Evolutionary conservation across 2,888 invertebrate species (phyloP).

Genomic region (Ichneumoninae sp.): DNA sequence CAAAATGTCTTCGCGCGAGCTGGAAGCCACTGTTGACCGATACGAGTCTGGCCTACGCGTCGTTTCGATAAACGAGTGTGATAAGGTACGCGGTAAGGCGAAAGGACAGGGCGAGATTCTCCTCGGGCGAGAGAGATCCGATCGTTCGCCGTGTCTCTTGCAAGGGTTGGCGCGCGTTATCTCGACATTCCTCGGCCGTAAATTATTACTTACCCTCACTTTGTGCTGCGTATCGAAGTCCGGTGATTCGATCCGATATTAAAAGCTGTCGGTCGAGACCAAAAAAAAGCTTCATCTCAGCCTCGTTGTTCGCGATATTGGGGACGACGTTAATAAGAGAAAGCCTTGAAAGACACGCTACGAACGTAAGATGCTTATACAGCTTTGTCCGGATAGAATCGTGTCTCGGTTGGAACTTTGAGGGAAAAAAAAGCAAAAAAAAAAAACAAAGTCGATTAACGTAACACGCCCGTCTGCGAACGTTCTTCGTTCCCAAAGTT

Average conservation of each 20-base stretch:
- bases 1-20: conserved; percentile 41
- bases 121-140: conserved; percentile 12
- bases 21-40: not conserved
- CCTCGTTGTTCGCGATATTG: conserved; percentile 7
- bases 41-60: not conserved
- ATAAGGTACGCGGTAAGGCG: conserved; percentile 28
- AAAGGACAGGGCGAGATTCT: not conserved
- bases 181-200: not conserved
- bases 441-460: conserved; percentile 14
- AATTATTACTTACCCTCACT: not conserved
- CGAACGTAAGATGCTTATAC: conserved; percentile 61
- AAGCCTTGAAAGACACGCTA: conserved; percentile 62
- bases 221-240: conserved; percentile 3
- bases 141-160: conserved; percentile 12
- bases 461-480: conserved; percentile 30
- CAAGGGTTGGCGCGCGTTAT: not conserved
- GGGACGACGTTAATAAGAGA: conserved; percentile 52
- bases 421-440: not conserved
- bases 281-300: not conserved
- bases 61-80: conserved; percentile 46
- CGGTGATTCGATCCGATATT: not conserved
- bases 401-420: not conserved
- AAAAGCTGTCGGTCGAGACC: not conserved
- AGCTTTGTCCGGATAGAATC: conserved; percentile 20
- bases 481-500: conserved; percentile 3